These are phyloP conservation scores for Drosophila busckii DNA, from an alignment of 1,140 invertebrate genomes.

Conservation along the genomic window DNA sequence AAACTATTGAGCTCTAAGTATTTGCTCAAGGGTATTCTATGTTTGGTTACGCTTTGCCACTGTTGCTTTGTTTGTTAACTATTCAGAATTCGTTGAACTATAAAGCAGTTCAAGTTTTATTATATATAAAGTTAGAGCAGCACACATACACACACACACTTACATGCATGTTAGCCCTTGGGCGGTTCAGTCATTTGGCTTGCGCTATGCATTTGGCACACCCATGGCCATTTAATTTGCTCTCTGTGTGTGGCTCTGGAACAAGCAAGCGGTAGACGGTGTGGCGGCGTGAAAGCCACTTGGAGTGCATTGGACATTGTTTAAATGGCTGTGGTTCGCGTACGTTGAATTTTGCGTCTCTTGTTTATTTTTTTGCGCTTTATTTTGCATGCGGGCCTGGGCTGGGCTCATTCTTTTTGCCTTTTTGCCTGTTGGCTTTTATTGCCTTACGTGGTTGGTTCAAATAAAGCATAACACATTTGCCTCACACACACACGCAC, in stretches of 20 bases:
- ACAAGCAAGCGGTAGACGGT: too few species aligned
- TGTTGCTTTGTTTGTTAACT: too few species aligned
- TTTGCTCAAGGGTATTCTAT: too few species aligned
- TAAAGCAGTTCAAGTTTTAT: conserved; percentile 30
- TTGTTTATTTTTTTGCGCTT: conserved; percentile 68
- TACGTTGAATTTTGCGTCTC: conserved; percentile 66
- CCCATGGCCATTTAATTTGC: neutral
- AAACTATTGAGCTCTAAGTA: too few species aligned
- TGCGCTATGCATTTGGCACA: conserved; percentile 45
- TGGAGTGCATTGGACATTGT: conserved; percentile 73
- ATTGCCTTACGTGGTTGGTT: conserved; percentile 36
- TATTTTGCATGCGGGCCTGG: conserved; percentile 44
- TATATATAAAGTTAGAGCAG: conserved; percentile 44
- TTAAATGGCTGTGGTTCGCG: conserved; percentile 72
- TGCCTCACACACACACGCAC: conserved; percentile 2
- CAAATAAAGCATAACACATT: conserved; percentile 56
- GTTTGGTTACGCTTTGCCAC: too few species aligned
- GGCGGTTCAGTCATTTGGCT: conserved; percentile 47
- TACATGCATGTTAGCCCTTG: conserved; percentile 59
- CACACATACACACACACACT: conserved; percentile 67
- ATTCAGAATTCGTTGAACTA: conserved; percentile 34
- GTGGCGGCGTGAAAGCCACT: conserved; percentile 58
- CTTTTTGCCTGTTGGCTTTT: conserved; percentile 31
- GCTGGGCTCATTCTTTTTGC: conserved; percentile 11
- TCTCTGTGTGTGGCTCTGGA: conserved; percentile 35